Evolutionary conservation across 2,113 vertebrate species (phyloP), one percentile per base, ranked within the genome.

Genomic region (Lates calcarifer): DNA sequence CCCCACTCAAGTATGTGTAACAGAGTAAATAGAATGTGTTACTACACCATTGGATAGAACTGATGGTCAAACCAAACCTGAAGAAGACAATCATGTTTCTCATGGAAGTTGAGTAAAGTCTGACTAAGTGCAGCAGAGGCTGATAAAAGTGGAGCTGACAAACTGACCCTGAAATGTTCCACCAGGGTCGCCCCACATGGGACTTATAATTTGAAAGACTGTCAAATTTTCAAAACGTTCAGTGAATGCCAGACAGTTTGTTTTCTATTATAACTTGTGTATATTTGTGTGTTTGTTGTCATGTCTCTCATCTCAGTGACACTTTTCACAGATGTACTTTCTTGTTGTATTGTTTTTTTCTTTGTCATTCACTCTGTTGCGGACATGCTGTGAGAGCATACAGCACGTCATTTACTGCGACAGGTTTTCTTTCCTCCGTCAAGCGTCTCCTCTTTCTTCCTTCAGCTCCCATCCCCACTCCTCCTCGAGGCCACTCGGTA

Each of bases 391-490:
- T 20, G 75, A 80, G 49, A 79, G 64, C 73, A 56, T 22, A 43
- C 77, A 75, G 74, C 75, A 22, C 68, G 12, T 87, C 88, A 88
- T 84, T 82, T 82, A 68, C 55, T 13, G 6, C 77, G 77, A 86
- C 87, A 87, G 79, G 12, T 72, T 86, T 77, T 85, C 60, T 84
- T 69, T 87, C 67, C 65, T 68, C 77, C 49, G 12, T 83, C 89
- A 81, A 35, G 56, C 74, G 2, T 45, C 58, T 61, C 47, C 15
- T 77, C 70, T 71, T 65, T 84, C 64, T 74, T 71, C 79, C 39
- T 17, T 17, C 20, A 29, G 53, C 74, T 68, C 41, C 28, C 3
- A 3, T 81, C 78, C 22, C 43, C 65, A 29, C 56, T 66, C 55
- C 77, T 84, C 51, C 63, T 74, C 20, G 18, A 80, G 82, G 83